These are phyloP conservation scores for Gasterosteus nipponicus DNA, from an alignment of 2,113 vertebrate species.

Conservation along the genomic window DNA sequence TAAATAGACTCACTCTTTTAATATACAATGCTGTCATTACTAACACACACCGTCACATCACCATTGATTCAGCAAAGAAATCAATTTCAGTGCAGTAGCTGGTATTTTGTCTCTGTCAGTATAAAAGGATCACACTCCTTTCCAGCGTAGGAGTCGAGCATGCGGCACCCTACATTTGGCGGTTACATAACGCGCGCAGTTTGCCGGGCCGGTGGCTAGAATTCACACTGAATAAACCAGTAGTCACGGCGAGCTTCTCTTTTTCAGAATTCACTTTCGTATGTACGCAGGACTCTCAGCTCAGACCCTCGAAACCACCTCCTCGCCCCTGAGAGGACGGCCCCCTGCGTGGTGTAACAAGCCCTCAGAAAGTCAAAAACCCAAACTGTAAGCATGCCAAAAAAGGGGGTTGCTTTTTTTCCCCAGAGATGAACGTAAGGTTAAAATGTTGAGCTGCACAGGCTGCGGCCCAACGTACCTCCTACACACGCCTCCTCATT, in stretches of 20 bases:
- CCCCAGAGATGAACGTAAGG: constrained; percentile 14
- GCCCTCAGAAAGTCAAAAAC: constrained; percentile 31
- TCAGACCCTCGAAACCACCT: constrained; percentile 21
- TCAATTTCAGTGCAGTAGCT: constrained; percentile 14
- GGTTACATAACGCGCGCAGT: constrained; percentile 63
- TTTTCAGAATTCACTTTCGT: not conserved
- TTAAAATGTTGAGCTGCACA: constrained; percentile 19
- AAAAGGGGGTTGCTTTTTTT: not conserved
- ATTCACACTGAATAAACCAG: constrained; percentile 57
- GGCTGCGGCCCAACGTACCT: not conserved
- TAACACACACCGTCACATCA: constrained; percentile 12
- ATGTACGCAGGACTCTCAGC: constrained; percentile 15
- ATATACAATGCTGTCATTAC: constrained; percentile 13
- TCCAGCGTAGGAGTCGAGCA: constrained; percentile 60
- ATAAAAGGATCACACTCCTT: constrained; percentile 41
- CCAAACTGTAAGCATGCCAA: constrained; percentile 32
- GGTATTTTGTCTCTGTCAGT: constrained; percentile 43
- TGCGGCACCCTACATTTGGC: constrained; percentile 55
- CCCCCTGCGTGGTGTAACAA: constrained; percentile 18
- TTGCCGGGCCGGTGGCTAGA: constrained; percentile 58
- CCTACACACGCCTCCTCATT: constrained; percentile 22
- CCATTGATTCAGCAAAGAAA: constrained; percentile 19
- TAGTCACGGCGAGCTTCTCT: constrained; percentile 31
- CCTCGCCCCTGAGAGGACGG: constrained; percentile 29
- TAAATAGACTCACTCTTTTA: not conserved